A percentile compares a stretch with the other conserved stretches of the same genome.
Conservation (phyloP, 2,113 vertebrate species). For the Cochlearius cochlearius region DNA sequence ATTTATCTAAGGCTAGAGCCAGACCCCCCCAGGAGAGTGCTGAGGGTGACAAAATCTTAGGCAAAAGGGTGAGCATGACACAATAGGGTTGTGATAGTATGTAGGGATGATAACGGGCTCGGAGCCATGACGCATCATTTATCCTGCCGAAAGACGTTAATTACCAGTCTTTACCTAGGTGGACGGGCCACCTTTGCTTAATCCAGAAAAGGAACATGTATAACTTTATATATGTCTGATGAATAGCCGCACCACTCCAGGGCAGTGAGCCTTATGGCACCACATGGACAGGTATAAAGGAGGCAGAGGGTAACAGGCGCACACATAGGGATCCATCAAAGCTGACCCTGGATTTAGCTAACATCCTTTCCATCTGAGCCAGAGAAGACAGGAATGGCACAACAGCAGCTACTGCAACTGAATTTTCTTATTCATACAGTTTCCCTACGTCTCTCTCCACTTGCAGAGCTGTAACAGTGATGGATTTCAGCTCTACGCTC, state of each 20-base stretch:
- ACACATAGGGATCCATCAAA: neutral
- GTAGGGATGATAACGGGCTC: too few species aligned
- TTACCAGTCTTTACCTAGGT: too few species aligned
- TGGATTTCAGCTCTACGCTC: neutral
- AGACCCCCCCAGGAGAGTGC: too few species aligned
- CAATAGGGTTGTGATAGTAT: too few species aligned
- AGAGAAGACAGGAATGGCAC: neutral
- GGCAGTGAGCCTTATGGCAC: neutral
- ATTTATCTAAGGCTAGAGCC: too few species aligned
- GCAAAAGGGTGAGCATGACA: too few species aligned
- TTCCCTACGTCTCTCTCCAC: neutral
- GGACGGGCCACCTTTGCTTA: too few species aligned
- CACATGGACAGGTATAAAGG: neutral
- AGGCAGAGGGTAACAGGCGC: neutral
- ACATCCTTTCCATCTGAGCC: neutral
- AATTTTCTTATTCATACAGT: neutral
- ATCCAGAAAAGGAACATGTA: too few species aligned
- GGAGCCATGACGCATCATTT: too few species aligned
- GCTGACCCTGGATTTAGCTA: neutral
- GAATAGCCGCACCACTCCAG: neutral
- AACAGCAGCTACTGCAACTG: neutral
- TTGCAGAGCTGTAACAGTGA: neutral
- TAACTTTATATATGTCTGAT: too few species aligned
- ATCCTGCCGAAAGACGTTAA: too few species aligned
- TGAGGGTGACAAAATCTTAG: too few species aligned